Conservation (phyloP, 2,888 invertebrate species). For the Phengaris alcon region DNA sequence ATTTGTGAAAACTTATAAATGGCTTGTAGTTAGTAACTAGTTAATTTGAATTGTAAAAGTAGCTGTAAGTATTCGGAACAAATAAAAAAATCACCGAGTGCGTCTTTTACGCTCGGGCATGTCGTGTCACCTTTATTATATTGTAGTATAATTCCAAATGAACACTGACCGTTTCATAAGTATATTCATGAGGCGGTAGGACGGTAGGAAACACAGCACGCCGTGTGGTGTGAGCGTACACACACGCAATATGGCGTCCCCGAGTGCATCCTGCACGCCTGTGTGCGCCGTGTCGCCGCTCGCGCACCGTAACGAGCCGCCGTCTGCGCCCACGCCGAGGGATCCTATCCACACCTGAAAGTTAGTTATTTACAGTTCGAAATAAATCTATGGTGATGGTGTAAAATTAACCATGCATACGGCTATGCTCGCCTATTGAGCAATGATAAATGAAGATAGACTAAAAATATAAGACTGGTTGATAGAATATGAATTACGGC, state of each 20-base stretch:
- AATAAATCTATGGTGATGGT: too few species aligned
- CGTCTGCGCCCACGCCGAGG: conserved; percentile 66
- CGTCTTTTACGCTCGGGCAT: background rate
- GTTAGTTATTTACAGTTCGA: too few species aligned
- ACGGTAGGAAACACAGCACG: conserved; percentile 87
- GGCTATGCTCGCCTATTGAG: too few species aligned
- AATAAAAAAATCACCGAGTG: too few species aligned
- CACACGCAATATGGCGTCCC: conserved; percentile 74
- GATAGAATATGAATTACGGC: too few species aligned
- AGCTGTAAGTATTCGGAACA: too few species aligned
- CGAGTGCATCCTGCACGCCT: conserved; percentile 82
- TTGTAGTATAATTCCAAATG: background rate
- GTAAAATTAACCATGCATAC: too few species aligned
- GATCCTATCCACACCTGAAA: conserved; percentile 82
- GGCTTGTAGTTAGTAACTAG: too few species aligned
- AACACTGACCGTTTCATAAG: conserved; percentile 48
- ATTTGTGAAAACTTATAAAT: too few species aligned
- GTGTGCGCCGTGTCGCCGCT: conserved; percentile 43
- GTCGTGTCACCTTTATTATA: background rate
- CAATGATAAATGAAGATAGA: too few species aligned
- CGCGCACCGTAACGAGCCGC: conserved; percentile 51
- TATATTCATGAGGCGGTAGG: conserved; percentile 81
- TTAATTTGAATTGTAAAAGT: too few species aligned
- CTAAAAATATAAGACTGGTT: too few species aligned
- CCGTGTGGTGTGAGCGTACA: conserved; percentile 81